Percentiles rank a stretch among this genome's conserved stretches.
Conservation (phyloP, 2,113 vertebrate genomes). For the Megalops atlanticus region DNA sequence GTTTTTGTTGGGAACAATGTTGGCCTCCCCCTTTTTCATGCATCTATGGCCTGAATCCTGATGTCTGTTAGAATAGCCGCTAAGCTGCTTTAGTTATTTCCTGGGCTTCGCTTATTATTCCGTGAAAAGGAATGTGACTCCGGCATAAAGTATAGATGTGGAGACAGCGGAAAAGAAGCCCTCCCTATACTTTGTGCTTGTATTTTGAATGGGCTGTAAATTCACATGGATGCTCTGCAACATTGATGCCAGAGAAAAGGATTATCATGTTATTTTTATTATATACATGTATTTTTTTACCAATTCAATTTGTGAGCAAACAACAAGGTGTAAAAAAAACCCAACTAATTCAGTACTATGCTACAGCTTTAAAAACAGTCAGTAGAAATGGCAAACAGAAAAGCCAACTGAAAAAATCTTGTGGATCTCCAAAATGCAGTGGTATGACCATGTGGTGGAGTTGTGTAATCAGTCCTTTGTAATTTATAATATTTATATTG, state of each 20-base stretch:
- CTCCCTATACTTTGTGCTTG: constrained; percentile 82
- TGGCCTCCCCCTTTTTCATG: constrained; percentile 74
- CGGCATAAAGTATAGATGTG: constrained; percentile 79
- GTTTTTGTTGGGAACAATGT: neutral
- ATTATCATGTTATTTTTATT: neutral
- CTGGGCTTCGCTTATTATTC: constrained; percentile 79
- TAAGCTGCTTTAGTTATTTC: constrained; percentile 79
- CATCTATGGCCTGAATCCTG: constrained; percentile 87
- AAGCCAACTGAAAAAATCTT: neutral
- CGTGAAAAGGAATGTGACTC: constrained; percentile 83
- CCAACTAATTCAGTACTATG: neutral
- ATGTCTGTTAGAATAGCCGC: constrained; percentile 86
- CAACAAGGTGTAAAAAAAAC: neutral
- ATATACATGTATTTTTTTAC: neutral
- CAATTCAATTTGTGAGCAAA: neutral
- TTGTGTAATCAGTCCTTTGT: neutral
- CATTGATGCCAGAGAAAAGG: neutral
- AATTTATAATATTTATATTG: neutral
- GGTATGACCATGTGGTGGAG: neutral
- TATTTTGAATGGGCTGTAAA: constrained; percentile 52
- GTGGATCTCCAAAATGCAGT: neutral
- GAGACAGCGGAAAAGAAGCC: constrained; percentile 35
- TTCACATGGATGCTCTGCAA: constrained; percentile 10
- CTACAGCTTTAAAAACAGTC: no score
- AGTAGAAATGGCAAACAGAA: neutral